These are phyloP conservation scores for Brachyptera risi DNA, from an alignment of 2,888 invertebrate genomes.

Conservation along the genomic window DNA sequence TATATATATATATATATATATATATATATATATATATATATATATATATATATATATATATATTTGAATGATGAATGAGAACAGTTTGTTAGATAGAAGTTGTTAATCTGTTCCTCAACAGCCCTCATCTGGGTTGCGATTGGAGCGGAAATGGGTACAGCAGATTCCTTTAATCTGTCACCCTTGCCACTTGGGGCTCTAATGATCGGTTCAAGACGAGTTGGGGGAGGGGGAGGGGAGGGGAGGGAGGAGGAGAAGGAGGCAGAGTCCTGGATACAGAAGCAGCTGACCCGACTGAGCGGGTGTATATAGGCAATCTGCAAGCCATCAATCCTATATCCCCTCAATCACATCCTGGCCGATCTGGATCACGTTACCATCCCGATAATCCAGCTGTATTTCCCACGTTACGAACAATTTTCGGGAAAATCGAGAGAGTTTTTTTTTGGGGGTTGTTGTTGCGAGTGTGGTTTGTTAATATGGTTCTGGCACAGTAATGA, in stretches of 20 bases:
- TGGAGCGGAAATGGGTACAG: constrained; percentile 9
- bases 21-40: too few species aligned
- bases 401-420: too few species aligned
- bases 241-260: constrained; percentile 4
- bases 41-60: neutral
- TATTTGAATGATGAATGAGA: constrained; percentile 12
- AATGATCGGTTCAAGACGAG: too few species aligned
- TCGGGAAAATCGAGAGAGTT: too few species aligned
- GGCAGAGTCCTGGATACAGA: neutral
- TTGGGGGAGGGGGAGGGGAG: constrained; percentile 10
- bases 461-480: too few species aligned
- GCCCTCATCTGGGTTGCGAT: neutral
- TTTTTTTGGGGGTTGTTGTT: too few species aligned
- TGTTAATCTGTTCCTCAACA: constrained; percentile 1
- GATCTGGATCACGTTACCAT: too few species aligned
- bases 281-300: neutral
- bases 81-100: too few species aligned
- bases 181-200: neutral
- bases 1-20: too few species aligned
- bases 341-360: neutral
- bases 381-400: too few species aligned
- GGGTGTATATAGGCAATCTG: too few species aligned
- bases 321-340: constrained; percentile 2
- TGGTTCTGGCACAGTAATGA: too few species aligned
- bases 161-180: constrained; percentile 8